Evolutionary conservation across 2,888 invertebrate genomes (phyloP).

Genomic region (Candidula unifasciata): DNA sequence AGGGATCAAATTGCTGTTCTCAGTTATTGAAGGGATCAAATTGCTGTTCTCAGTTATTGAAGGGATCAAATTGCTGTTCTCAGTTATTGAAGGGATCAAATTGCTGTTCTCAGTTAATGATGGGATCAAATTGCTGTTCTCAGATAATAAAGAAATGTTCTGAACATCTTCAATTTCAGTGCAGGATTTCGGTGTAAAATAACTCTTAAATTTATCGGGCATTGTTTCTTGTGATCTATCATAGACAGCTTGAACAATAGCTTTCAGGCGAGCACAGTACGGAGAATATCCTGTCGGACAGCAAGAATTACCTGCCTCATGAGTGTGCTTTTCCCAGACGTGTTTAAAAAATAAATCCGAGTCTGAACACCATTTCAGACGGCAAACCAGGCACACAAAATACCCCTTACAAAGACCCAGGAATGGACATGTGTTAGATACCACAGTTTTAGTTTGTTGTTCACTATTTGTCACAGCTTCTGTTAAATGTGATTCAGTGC

Average conservation of each 20-base stretch:
- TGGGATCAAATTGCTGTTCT: too few relatives aligned
- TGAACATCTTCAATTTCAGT: neutral
- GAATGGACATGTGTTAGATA: neutral
- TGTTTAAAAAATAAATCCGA: conserved; percentile 33
- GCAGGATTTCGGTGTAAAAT: neutral
- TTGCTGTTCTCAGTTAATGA: too few relatives aligned
- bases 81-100: too few relatives aligned
- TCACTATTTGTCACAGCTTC: too few relatives aligned
- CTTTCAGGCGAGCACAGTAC: neutral
- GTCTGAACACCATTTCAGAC: conserved; percentile 19
- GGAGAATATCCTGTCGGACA: conserved; percentile 26
- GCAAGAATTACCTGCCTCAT: conserved; percentile 14
- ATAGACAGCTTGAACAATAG: conserved; percentile 3
- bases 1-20: too few relatives aligned
- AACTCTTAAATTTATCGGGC: conserved; percentile 7
- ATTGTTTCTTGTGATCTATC: conserved; percentile 4
- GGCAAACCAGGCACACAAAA: conserved; percentile 35
- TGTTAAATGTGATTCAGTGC: neutral
- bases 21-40: too few relatives aligned
- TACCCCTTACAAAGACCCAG: conserved; percentile 22
- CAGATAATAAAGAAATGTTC: too few relatives aligned
- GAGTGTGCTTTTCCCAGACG: conserved; percentile 35
- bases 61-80: too few relatives aligned
- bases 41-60: too few relatives aligned
- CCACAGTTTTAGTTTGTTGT: neutral